A percentile compares a stretch with the other conserved stretches of the same genome.
Evolutionary conservation across 2,888 invertebrate genomes (phyloP).

Genomic region (Gisinianus flammeolus): DNA sequence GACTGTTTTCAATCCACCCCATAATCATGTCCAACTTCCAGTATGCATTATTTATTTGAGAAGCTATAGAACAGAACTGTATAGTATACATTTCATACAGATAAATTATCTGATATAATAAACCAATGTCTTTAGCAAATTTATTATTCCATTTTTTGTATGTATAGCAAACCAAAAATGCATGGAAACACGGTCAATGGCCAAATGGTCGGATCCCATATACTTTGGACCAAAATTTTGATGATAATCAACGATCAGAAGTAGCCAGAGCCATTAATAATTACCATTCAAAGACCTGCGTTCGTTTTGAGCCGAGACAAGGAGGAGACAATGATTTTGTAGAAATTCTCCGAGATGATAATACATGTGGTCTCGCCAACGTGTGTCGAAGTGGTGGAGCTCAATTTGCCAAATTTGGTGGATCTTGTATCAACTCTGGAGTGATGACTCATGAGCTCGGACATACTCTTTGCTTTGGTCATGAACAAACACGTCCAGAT

Average conservation of each 20-base stretch:
- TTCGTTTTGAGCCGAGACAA: constrained; percentile 53
- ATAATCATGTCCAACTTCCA: neutral
- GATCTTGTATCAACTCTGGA: constrained; percentile 53
- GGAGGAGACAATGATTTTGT: constrained; percentile 50
- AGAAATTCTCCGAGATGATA: constrained; percentile 52
- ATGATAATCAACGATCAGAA: constrained; percentile 47
- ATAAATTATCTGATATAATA: too few relatives aligned
- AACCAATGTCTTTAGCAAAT: too few relatives aligned
- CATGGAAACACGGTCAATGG: constrained; percentile 55
- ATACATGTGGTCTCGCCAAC: constrained; percentile 53
- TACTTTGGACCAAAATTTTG: constrained; percentile 53
- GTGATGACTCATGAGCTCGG: constrained; percentile 50
- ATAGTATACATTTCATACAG: neutral
- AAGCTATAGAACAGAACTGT: too few relatives aligned
- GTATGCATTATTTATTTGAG: neutral
- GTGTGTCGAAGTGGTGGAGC: constrained; percentile 53
- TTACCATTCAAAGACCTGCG: constrained; percentile 54
- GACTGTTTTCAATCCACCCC: constrained; percentile 47
- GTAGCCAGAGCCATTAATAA: constrained; percentile 54
- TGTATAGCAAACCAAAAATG: constrained; percentile 43
- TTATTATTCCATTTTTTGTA: neutral
- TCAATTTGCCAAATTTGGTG: constrained; percentile 57
- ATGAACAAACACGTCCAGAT: constrained; percentile 53
- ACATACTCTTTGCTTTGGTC: constrained; percentile 51
- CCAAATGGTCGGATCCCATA: constrained; percentile 54